Evolutionary conservation across 2,888 invertebrate species (phyloP).

Genomic region (Nomada fucata): DNA sequence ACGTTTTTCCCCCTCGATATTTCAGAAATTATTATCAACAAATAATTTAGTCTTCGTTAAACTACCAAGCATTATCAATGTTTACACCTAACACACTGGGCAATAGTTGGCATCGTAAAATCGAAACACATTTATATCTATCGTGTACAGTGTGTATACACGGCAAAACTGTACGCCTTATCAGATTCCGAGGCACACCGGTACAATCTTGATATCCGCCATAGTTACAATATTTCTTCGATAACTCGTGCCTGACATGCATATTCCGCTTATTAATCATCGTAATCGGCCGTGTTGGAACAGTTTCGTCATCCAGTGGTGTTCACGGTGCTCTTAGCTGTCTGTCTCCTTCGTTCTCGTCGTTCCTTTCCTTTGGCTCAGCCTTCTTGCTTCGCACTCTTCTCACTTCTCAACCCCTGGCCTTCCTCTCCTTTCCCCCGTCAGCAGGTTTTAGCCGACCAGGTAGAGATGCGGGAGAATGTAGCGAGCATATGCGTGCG

Average conservation of each 20-base stretch:
- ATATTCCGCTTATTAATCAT: slow-evolving; percentile 46
- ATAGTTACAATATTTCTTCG: slow-evolving; percentile 29
- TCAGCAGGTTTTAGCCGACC: slow-evolving; percentile 52
- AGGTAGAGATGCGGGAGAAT: slow-evolving; percentile 56
- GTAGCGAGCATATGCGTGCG: slow-evolving; percentile 41
- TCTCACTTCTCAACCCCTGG: slow-evolving; percentile 6
- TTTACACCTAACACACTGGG: background rate
- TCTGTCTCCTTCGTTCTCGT: slow-evolving; percentile 6
- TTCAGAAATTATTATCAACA: background rate
- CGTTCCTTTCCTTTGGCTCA: background rate
- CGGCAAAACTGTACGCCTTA: slow-evolving; percentile 26
- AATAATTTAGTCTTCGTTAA: slow-evolving; percentile 11
- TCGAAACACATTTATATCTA: slow-evolving; percentile 9
- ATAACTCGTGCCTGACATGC: slow-evolving; percentile 37
- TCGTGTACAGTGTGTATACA: background rate
- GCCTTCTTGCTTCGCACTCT: background rate
- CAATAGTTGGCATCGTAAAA: slow-evolving; percentile 25
- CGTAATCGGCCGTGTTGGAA: slow-evolving; percentile 26
- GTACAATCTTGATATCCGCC: slow-evolving; percentile 35
- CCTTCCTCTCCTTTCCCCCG: slow-evolving; percentile 11
- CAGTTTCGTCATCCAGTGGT: slow-evolving; percentile 24
- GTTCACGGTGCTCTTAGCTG: background rate
- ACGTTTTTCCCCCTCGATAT: background rate
- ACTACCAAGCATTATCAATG: slow-evolving; percentile 10
- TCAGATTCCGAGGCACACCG: slow-evolving; percentile 33